Percentiles rank a stretch among this genome's conserved stretches.
These are phyloP conservation scores for Isaurus tuberculatus DNA, from an alignment of 92 coral and sea anemone genomes.

Conservation along the genomic window DNA sequence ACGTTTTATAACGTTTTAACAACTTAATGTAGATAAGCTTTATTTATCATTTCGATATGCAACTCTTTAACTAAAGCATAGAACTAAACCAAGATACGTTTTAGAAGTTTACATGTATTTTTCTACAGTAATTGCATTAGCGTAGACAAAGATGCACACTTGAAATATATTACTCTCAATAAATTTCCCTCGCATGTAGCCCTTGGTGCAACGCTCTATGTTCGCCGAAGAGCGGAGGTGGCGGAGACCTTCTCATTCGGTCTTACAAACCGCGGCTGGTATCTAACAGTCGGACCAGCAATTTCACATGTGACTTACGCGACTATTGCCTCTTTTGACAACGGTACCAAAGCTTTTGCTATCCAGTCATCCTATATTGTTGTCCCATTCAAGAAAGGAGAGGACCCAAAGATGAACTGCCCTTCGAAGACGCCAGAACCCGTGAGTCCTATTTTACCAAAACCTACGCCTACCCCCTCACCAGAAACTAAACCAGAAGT, in stretches of 20 bases:
- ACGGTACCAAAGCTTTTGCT: conserved; percentile 62
- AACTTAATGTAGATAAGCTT: too few species aligned
- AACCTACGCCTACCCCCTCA: conserved; percentile 1
- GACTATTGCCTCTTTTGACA: conserved; percentile 62
- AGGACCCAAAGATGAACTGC: conserved; percentile 72
- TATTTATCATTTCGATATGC: too few species aligned
- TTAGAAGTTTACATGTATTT: too few species aligned
- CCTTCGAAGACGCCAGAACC: not conserved
- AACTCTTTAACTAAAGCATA: too few species aligned
- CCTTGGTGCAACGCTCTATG: conserved; percentile 78
- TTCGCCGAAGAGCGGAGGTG: conserved; percentile 69
- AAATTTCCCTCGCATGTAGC: conserved; percentile 36
- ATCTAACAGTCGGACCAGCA: conserved; percentile 49
- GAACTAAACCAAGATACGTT: too few species aligned
- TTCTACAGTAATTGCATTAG: too few species aligned
- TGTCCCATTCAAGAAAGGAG: conserved; percentile 60
- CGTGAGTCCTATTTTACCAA: not conserved
- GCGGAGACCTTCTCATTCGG: conserved; percentile 83
- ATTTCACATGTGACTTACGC: conserved; percentile 45
- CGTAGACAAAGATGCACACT: too few species aligned
- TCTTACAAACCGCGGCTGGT: conserved; percentile 76
- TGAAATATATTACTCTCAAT: too few species aligned
- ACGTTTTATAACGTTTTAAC: too few species aligned
- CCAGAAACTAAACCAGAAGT: not conserved
- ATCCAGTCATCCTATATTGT: conserved; percentile 73